phyloP scores from a whole-genome alignment of 2,797 vertebrate species.

The Epinephelus malabaricus region DNA sequence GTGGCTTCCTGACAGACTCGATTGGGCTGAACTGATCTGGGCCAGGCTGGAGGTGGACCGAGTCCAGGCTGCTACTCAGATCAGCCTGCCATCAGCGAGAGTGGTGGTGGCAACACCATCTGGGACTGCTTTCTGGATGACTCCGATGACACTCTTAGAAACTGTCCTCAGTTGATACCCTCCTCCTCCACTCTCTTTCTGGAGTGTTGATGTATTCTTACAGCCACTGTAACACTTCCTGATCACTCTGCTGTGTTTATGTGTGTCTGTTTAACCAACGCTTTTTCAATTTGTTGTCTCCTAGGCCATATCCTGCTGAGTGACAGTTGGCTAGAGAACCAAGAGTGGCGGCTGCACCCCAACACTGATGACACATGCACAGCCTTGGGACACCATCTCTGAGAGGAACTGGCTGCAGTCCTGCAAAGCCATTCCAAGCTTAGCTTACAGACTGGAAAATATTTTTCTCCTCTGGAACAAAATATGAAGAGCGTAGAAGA shows the following conservation, averaged over 20 bases:
- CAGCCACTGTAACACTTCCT: slow-evolving; percentile 44
- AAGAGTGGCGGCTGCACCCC: slow-evolving; percentile 30
- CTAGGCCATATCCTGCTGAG: slow-evolving; percentile 40
- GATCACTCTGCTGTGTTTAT: slow-evolving; percentile 37
- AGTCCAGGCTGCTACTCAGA: slow-evolving; percentile 61
- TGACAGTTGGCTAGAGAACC: slow-evolving; percentile 57
- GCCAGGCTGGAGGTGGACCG: slow-evolving; percentile 50
- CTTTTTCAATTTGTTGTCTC: slow-evolving; percentile 45
- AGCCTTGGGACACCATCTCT: slow-evolving; percentile 48
- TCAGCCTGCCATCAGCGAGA: slow-evolving; percentile 53
- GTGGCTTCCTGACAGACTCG: slow-evolving; percentile 54
- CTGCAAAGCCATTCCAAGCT: slow-evolving; percentile 46
- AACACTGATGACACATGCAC: slow-evolving; percentile 55
- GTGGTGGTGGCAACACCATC: slow-evolving; percentile 42
- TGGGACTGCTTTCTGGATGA: slow-evolving; percentile 56
- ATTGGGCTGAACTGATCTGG: slow-evolving; percentile 56
- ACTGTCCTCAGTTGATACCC: slow-evolving; percentile 38
- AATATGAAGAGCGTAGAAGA: slow-evolving; percentile 17
- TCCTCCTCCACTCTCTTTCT: neutral
- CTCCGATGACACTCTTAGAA: slow-evolving; percentile 32
- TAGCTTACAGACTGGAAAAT: slow-evolving; percentile 34
- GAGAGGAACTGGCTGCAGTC: slow-evolving; percentile 49
- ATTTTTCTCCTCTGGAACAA: slow-evolving; percentile 25
- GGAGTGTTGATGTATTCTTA: slow-evolving; percentile 33
- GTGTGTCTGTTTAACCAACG: slow-evolving; percentile 35